Evolutionary conservation across 2,113 vertebrate genomes (phyloP).

Genomic region (Rhinogobius similis): DNA sequence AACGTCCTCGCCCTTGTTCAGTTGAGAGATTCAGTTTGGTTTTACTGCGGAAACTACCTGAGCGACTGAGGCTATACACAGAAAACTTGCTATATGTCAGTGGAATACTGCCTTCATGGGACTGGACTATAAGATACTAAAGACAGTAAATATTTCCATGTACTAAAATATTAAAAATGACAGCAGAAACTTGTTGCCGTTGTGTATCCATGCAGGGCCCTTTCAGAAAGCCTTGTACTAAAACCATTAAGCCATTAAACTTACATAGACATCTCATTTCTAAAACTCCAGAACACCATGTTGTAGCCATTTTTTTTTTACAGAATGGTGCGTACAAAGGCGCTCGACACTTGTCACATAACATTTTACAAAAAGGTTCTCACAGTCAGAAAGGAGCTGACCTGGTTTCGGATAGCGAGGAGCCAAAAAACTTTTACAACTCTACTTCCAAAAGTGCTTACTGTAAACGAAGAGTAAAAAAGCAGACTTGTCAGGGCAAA

Average conservation of each 20-base stretch:
- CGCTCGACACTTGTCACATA: conserved; percentile 49
- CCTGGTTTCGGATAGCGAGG: conserved; percentile 51
- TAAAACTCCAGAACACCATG: conserved; percentile 21
- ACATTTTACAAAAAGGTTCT: conserved; percentile 43
- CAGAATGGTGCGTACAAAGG: conserved; percentile 4
- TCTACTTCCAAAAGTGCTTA: conserved; percentile 35
- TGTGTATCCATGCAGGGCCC: neutral
- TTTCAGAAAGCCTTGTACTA: conserved; percentile 18
- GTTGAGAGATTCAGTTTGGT: too few species aligned
- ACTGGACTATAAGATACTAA: neutral
- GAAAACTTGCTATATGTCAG: too few species aligned
- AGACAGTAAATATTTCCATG: conserved; percentile 22
- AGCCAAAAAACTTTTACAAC: conserved; percentile 28
- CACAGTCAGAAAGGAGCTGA: conserved; percentile 42
- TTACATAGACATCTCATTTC: conserved; percentile 29
- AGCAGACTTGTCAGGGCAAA: neutral
- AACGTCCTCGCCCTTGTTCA: too few species aligned
- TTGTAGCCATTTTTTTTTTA: conserved; percentile 29
- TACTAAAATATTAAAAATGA: conserved; percentile 37
- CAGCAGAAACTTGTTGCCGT: conserved; percentile 28
- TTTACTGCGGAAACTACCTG: too few species aligned
- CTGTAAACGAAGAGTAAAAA: conserved; percentile 20
- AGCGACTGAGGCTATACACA: too few species aligned
- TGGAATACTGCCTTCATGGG: too few species aligned
- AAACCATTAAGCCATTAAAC: conserved; percentile 43